A percentile compares a stretch with the other conserved stretches of the same genome.
Evolutionary conservation across 1,140 invertebrate genomes (phyloP).

Genomic region (Dinoponera quadriceps): DNA sequence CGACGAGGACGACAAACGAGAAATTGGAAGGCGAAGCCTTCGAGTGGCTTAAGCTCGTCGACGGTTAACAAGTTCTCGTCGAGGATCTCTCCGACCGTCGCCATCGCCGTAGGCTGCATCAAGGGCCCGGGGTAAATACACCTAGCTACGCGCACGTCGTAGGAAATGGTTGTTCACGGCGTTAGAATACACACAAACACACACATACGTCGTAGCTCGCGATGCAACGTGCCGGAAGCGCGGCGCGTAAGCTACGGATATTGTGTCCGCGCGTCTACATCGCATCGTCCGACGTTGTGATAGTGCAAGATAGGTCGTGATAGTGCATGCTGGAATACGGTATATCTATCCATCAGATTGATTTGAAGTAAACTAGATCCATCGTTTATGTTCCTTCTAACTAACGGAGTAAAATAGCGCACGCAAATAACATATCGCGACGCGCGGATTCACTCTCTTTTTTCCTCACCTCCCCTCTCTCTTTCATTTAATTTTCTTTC

Average conservation of each 20-base stretch:
- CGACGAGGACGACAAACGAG: conserved; percentile 44
- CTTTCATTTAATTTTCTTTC: too few relatives aligned
- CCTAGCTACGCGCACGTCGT: conserved; percentile 43
- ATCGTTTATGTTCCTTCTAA: neutral
- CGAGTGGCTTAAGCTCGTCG: conserved; percentile 64
- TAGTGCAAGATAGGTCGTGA: too few relatives aligned
- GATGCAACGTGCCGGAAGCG: conserved; percentile 20
- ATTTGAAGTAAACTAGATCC: neutral
- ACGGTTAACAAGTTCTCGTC: conserved; percentile 65
- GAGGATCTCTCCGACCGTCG: conserved; percentile 52
- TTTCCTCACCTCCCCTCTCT: too few relatives aligned
- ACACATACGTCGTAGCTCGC: conserved; percentile 19
- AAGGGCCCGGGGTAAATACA: conserved; percentile 54
- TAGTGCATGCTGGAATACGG: neutral
- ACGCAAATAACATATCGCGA: too few relatives aligned
- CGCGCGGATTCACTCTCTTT: too few relatives aligned
- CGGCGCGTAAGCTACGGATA: conserved; percentile 36
- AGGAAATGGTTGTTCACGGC: conserved; percentile 57
- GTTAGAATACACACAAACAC: conserved; percentile 30
- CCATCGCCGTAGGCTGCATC: conserved; percentile 28
- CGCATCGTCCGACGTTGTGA: neutral
- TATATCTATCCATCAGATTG: neutral
- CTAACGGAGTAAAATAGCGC: neutral
- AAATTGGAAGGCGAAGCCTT: conserved; percentile 65
- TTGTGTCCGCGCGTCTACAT: conserved; percentile 15